phyloP scores from a whole-genome alignment of 53 echinoderm and acorn worm species.

The Echinarachnius parma region DNA sequence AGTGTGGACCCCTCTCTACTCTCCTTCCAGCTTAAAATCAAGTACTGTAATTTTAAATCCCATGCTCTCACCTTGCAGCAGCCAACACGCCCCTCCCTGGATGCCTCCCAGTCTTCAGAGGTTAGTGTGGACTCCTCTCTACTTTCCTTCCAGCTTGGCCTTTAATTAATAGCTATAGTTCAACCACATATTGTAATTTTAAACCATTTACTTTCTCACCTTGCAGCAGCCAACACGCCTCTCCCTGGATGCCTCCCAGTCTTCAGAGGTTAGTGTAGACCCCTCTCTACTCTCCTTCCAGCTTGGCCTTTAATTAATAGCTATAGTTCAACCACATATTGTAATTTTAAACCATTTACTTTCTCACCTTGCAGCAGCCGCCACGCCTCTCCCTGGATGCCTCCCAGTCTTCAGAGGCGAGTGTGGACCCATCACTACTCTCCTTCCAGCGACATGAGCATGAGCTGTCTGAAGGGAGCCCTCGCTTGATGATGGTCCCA shows the following conservation, averaged over 20 bases:
- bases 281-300: constrained; percentile 61
- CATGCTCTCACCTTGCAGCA: too few relatives aligned
- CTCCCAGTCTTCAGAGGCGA: constrained; percentile 32
- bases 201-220: background rate
- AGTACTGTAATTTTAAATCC: too few relatives aligned
- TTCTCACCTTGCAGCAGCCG: background rate
- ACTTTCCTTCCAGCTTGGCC: too few relatives aligned
- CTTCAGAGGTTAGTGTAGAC: constrained; percentile 10
- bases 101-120: too few relatives aligned
- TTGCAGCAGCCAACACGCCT: background rate
- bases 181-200: background rate
- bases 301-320: too few relatives aligned
- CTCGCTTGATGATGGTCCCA: too few relatives aligned
- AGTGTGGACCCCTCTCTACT: too few relatives aligned
- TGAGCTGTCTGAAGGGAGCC: constrained; percentile 41
- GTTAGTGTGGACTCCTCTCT: too few relatives aligned
- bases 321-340: too few relatives aligned
- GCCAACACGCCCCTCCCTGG: too few relatives aligned
- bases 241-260: constrained; percentile 32
- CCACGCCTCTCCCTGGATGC: constrained; percentile 4
- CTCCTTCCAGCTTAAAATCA: too few relatives aligned
- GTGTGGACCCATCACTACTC: constrained; percentile 36
- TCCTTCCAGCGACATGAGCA: constrained; percentile 74
- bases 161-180: too few relatives aligned
- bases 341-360: background rate